A percentile compares a stretch with the other conserved stretches of the same genome.
Evolutionary conservation across 1,140 invertebrate species (phyloP).

Genomic region (Listronotus oregonensis): DNA sequence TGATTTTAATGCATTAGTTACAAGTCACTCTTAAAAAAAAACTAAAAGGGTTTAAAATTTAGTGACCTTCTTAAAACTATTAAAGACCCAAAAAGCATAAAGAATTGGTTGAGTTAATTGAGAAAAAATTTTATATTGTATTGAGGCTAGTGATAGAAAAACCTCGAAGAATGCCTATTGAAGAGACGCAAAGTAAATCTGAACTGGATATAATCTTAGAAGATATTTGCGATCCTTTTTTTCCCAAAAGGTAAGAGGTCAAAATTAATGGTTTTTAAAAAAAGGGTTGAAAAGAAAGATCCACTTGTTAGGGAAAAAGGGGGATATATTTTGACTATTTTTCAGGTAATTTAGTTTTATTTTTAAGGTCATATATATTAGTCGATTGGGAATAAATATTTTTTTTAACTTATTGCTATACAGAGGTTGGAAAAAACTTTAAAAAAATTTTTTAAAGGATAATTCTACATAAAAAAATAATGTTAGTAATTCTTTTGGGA

Average conservation of each 20-base stretch:
- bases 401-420: no score
- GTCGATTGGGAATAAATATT: no score
- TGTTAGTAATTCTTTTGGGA: no score
- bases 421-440: no score
- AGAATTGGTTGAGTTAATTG: slow-evolving; percentile 35
- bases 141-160: slow-evolving; percentile 8
- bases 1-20: slow-evolving; percentile 59
- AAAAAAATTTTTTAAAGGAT: no score
- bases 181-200: slow-evolving; percentile 49
- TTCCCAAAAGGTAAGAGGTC: slow-evolving; percentile 81
- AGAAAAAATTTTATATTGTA: slow-evolving; percentile 18
- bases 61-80: slow-evolving; percentile 38
- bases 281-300: slow-evolving; percentile 72
- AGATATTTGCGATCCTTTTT: slow-evolving; percentile 71
- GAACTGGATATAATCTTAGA: slow-evolving; percentile 67
- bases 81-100: slow-evolving; percentile 37
- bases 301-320: slow-evolving; percentile 66
- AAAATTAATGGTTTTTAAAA: slow-evolving; percentile 76
- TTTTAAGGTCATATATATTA: no score
- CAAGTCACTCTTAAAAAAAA: slow-evolving; percentile 36
- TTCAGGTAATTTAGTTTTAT: slow-evolving; percentile 62
- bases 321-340: slow-evolving; percentile 70
- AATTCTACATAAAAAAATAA: no score
- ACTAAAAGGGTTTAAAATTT: slow-evolving; percentile 40
- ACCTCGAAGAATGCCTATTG: slow-evolving; percentile 20